Conservation (phyloP, 1,140 invertebrate genomes). For the Macrosteles quadrilineatus region DNA sequence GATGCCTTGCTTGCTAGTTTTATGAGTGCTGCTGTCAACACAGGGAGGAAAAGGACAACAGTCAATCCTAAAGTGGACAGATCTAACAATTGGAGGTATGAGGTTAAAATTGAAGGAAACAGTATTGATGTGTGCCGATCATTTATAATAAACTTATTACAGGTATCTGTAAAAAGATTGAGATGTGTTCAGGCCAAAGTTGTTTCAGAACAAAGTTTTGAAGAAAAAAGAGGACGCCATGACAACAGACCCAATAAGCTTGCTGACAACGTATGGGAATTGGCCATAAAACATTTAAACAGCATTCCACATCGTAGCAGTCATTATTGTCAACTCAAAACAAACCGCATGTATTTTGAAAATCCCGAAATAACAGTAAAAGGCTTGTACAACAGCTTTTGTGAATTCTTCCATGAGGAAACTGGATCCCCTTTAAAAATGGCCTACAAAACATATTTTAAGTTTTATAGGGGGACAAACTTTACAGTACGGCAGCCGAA, state of each 20-base stretch:
- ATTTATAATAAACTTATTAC: neutral
- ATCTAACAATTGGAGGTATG: neutral
- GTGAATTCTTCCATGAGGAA: neutral
- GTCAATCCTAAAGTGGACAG: neutral
- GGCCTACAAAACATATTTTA: neutral
- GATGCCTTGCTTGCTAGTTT: neutral
- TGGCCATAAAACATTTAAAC: slow-evolving; percentile 1
- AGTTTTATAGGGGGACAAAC: neutral
- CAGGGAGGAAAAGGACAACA: neutral
- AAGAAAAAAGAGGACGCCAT: slow-evolving; percentile 39
- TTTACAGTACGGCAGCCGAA: neutral
- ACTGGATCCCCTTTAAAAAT: neutral
- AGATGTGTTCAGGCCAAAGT: neutral
- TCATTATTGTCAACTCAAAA: neutral
- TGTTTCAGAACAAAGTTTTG: slow-evolving; percentile 35
- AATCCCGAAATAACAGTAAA: neutral
- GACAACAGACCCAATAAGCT: neutral
- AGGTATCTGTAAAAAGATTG: neutral
- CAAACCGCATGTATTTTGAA: neutral
- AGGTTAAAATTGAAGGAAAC: neutral
- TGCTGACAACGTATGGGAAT: neutral
- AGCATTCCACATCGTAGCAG: neutral
- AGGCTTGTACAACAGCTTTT: neutral
- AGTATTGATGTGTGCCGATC: neutral
- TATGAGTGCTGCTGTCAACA: neutral